Conservation (phyloP, 2,888 invertebrate species). For the Keiferia lycopersicella region DNA sequence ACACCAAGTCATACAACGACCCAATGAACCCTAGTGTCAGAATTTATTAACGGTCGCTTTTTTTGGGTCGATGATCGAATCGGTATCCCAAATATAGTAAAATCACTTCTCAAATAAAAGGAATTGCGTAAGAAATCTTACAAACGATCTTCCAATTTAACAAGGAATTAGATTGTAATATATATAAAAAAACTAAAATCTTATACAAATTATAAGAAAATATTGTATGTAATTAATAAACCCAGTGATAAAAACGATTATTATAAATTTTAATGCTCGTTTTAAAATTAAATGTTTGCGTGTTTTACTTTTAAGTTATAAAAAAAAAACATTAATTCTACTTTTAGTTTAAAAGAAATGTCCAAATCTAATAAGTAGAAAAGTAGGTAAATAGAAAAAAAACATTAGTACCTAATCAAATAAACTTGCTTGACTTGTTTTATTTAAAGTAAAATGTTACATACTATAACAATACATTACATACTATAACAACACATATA, state of each 20-base stretch:
- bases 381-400: background rate
- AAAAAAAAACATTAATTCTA: background rate
- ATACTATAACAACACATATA: no score
- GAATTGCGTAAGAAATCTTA: constrained; percentile 3
- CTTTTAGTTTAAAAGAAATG: background rate
- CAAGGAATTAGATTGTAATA: constrained; percentile 15
- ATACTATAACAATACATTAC: background rate
- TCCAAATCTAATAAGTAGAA: constrained; percentile 6
- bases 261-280: background rate
- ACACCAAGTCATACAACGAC: no score
- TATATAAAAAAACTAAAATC: background rate
- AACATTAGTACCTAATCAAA: background rate
- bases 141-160: constrained; percentile 17
- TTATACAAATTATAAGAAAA: constrained; percentile 8
- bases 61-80: no score
- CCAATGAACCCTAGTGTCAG: no score
- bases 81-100: no score
- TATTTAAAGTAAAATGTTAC: constrained; percentile 2
- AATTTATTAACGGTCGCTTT: no score
- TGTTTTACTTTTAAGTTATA: constrained; percentile 11
- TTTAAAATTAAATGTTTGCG: background rate
- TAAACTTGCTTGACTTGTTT: constrained; percentile 3
- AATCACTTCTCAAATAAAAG: no score
- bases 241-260: background rate
- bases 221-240: background rate